These are phyloP conservation scores for Uromys caudimaculatus DNA, from an alignment of 2,797 vertebrate species.

Conservation along the genomic window DNA sequence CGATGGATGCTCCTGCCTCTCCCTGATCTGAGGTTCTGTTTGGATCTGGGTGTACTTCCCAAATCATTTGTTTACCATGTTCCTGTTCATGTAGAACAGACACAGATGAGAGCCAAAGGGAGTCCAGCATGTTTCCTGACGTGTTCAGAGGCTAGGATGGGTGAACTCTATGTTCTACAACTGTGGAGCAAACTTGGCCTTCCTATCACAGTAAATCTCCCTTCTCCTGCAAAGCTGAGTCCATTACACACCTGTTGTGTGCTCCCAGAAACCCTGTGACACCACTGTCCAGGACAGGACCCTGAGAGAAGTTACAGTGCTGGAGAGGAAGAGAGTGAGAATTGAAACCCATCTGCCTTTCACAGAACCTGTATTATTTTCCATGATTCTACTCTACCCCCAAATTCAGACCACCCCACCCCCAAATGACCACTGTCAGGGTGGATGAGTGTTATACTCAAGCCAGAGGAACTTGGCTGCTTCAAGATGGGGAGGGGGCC, in stretches of 20 bases:
- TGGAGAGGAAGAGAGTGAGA: neutral
- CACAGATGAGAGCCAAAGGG: neutral
- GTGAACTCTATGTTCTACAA: neutral
- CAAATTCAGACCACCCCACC: neutral
- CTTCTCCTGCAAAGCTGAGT: neutral
- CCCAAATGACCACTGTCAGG: neutral
- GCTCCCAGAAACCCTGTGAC: neutral
- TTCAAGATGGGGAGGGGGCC: neutral
- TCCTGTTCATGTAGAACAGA: neutral
- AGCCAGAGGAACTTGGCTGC: neutral
- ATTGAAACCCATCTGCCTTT: neutral
- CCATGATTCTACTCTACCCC: neutral
- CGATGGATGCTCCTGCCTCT: neutral
- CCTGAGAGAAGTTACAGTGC: neutral
- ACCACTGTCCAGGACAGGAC: neutral
- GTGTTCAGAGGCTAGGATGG: neutral
- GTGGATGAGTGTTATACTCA: neutral
- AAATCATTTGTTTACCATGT: too few relatives aligned
- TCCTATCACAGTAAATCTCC: neutral
- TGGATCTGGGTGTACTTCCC: neutral
- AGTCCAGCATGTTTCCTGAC: neutral
- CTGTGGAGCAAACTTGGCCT: neutral
- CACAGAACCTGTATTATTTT: neutral
- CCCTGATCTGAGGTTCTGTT: neutral
- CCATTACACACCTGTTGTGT: neutral